A percentile compares a stretch with the other conserved stretches of the same genome.
phyloP scores from a whole-genome alignment of 2,888 invertebrate species.

The Alitta virens region DNA sequence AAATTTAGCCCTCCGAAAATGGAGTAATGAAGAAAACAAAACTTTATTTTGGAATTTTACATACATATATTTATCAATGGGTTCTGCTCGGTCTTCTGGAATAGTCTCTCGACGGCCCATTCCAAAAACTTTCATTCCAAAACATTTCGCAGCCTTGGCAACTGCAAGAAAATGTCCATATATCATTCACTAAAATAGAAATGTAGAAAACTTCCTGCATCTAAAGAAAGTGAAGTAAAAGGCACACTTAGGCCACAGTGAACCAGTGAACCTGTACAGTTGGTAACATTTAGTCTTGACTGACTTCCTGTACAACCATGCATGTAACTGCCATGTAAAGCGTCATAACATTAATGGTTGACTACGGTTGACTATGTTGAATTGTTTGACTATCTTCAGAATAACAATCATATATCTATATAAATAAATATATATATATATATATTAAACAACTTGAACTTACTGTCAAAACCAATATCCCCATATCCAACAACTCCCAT shows the following conservation, averaged over 20 bases:
- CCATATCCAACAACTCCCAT: conserved; percentile 63
- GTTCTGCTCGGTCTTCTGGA: conserved; percentile 19
- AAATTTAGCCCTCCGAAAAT: too few relatives aligned
- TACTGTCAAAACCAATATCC: conserved; percentile 61
- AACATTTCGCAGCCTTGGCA: conserved; percentile 56
- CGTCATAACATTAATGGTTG: too few relatives aligned
- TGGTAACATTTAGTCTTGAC: too few relatives aligned
- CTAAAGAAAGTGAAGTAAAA: too few relatives aligned
- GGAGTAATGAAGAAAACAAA: too few relatives aligned
- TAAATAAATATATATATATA: too few relatives aligned
- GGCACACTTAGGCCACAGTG: too few relatives aligned
- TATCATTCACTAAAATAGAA: conserved; percentile 1
- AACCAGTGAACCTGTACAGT: too few relatives aligned
- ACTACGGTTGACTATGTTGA: too few relatives aligned
- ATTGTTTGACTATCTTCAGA: neutral
- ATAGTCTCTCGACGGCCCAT: conserved; percentile 38
- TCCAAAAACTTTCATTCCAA: conserved; percentile 60
- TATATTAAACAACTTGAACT: conserved; percentile 1
- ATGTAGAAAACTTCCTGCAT: too few relatives aligned
- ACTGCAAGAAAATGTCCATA: conserved; percentile 52
- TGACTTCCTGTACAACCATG: too few relatives aligned
- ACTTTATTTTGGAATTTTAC: neutral
- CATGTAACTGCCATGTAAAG: too few relatives aligned
- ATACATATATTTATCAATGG: conserved; percentile 29
- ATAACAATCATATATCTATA: conserved; percentile 9